Base-by-base conservation (phyloP, 2,888 invertebrate species). In the Tachina fera region DNA sequence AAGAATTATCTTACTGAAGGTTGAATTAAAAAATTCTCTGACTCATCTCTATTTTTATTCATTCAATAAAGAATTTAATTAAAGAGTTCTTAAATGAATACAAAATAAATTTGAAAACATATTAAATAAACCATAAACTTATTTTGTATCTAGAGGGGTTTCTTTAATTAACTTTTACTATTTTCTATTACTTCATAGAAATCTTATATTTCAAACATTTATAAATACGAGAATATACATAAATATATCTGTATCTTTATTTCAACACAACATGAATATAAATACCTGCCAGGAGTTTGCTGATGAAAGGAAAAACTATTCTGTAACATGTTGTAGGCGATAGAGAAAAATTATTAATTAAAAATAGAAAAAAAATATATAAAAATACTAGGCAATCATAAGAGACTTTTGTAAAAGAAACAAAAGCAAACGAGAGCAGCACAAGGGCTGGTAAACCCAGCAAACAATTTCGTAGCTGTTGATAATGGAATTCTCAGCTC, bases 261-360 rank as follows among this genome's bases (percentile, higher is more conserved):
- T 58, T 58, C 67, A 58, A 67, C 56, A 53, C 5, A 14, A 75
- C 51, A 39, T 53, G 14, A 58, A 14, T 51, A 49, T 8, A 60
- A 60, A 72, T 47, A 72, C 47, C 53, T 63, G 45, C 22, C 31
- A 65, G 45, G 45, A n/a, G 39, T 56, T 67, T 45, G 41, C 19
- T 58, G 19, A 56, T 19, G 31, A 56, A 61, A 76, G 56, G 45
- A 67, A 49, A 70, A 68, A 51, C 68, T 68, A 68, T 68, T n/a
- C 41, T 19, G 4, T 51, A 22, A 1, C 5, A 41, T 49, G 8
- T 45, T 14, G 10, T 16, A 58, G 47, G 61, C 61, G n/a, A 41
- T 22, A 43, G n/a, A 60, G n/a, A 56, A 70, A 74, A 60, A 60
- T n/a, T 77, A 70, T 60, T 68, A 77, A 68, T 77, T 68, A 77